Evolutionary conservation across 2,797 vertebrate species (phyloP).

Genomic region (Neomorphus geoffroyi): DNA sequence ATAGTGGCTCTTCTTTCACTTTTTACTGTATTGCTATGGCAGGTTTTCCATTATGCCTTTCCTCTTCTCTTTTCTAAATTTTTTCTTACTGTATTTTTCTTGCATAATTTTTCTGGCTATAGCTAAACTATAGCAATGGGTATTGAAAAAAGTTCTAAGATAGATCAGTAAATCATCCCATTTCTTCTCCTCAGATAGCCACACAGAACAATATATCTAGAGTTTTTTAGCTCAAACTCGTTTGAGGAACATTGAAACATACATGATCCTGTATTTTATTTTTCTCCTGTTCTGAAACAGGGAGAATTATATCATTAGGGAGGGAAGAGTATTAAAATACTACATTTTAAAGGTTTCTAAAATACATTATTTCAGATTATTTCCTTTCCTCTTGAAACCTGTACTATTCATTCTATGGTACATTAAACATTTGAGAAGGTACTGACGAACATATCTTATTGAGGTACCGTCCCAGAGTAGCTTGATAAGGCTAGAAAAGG

Average conservation of each 20-base stretch:
- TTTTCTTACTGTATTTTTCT: not conserved
- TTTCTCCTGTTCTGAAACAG: not conserved
- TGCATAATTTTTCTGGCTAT: not conserved
- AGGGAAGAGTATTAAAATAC: not conserved
- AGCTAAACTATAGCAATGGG: not conserved
- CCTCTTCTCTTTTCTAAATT: not conserved
- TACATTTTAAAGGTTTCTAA: too few relatives aligned
- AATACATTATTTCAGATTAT: not conserved
- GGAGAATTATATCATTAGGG: not conserved
- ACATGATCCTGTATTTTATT: not conserved
- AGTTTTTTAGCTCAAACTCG: not conserved
- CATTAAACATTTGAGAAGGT: not conserved
- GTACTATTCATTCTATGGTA: not conserved
- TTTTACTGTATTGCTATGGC: not conserved
- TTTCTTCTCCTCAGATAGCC: not conserved
- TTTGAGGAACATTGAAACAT: not conserved
- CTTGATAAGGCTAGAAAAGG: not conserved
- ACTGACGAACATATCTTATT: not conserved
- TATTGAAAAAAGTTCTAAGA: not conserved
- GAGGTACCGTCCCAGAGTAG: not conserved
- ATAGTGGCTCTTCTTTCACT: not conserved
- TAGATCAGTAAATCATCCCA: not conserved
- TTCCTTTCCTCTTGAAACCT: not conserved
- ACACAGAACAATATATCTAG: not conserved
- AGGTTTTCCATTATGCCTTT: not conserved